phyloP scores from a whole-genome alignment of 2,888 invertebrate genomes.

The Tanytarsus gracilentus region DNA sequence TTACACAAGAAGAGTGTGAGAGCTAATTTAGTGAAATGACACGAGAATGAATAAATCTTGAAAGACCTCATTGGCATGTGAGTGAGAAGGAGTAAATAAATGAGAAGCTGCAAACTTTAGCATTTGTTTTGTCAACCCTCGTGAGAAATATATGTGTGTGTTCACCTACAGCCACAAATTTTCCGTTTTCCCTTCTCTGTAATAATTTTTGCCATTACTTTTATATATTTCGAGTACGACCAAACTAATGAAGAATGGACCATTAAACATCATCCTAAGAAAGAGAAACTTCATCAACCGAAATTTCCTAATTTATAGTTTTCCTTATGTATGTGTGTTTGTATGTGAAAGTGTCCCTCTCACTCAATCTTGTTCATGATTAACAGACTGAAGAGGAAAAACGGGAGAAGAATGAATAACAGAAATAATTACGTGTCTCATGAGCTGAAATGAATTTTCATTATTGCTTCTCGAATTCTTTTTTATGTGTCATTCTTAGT shows the following conservation, averaged over 20 bases:
- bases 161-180: background rate
- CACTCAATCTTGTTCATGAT: conserved; percentile 12
- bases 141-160: conserved; percentile 8
- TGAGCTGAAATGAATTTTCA: conserved; percentile 26
- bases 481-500: background rate
- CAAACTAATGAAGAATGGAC: conserved; percentile 28
- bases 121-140: conserved; percentile 10
- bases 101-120: background rate
- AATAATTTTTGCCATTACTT: conserved; percentile 17
- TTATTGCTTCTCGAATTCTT: conserved; percentile 2
- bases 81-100: background rate
- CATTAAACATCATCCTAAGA: conserved; percentile 17
- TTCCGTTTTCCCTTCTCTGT: background rate
- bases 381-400: conserved; percentile 8
- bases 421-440: conserved; percentile 28
- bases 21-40: conserved; percentile 15
- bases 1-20: background rate
- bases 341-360: conserved; percentile 14
- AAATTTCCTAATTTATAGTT: conserved; percentile 28
- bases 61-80: background rate
- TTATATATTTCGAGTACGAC: conserved; percentile 17
- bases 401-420: conserved; percentile 14
- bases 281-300: conserved; percentile 16
- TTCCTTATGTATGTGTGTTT: conserved; percentile 7
- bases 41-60: conserved; percentile 11